Evolutionary conservation across 2,888 invertebrate genomes (phyloP), one percentile per base, ranked within the genome.

Genomic region (Anthophora plumipes): DNA sequence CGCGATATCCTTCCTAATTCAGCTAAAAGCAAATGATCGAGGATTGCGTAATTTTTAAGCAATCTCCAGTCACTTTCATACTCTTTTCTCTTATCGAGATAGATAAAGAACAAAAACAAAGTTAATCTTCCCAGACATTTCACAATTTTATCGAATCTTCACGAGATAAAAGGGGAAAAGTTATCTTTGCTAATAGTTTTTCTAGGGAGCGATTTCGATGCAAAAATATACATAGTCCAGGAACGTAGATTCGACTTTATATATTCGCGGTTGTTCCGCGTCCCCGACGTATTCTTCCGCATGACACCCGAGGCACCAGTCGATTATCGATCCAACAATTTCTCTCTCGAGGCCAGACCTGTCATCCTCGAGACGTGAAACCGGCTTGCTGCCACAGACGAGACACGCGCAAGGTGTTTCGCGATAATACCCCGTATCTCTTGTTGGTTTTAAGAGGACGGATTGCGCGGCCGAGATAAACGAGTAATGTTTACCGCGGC

Each of bases 271-370:
- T 25, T 41, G 54, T 70, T 70, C 39, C 46, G 54, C 59, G 82
- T 79, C 76, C 50, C n/a, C 31, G 48, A 50, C 66, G 73, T 55
- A 61, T 74, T 74, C 80, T 75, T 79, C 72, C 69, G 74, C 69
- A 75, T 70, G 77, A 80, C 77, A 74, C 61, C 41, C 72, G 41
- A 68, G 71, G 55, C 31, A 31, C 72, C 25, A 57, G 69, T 83
- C 70, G 77, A 84, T 84, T 80, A 81, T 82, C 82, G 81, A 84
- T 72, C 83, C 61, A 46, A 48, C 70, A 68, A 75, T 78, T 76
- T 59, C 68, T 55, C 37, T 70, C 76, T 54, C 63, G 63, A n/a
- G 43, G 54, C 41, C 31, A 20, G 57, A 39, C 39, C 25, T 14
- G 43, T 67, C 67, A 72, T 61, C 71, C 25, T 20, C 69, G 50